Percentiles rank a stretch among this genome's conserved stretches.
These are phyloP conservation scores for Paramormyrops hopkinsi DNA, from an alignment of 2,797 vertebrate genomes.

Conservation along the genomic window DNA sequence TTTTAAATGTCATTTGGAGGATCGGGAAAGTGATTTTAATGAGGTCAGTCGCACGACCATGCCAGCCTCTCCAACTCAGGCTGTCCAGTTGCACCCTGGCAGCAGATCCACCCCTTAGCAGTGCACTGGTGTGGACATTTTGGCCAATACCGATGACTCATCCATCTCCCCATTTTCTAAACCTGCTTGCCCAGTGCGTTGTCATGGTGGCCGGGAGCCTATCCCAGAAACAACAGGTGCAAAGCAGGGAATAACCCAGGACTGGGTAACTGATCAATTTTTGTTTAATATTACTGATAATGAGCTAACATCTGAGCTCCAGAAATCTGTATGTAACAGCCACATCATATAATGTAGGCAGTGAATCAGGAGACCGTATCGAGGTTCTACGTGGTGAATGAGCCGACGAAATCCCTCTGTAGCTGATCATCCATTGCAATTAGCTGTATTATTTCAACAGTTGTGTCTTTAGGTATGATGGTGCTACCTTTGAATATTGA, in stretches of 20 bases:
- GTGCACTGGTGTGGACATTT: neutral
- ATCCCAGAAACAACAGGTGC: neutral
- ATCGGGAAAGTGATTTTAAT: conserved; percentile 12
- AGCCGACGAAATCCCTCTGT: neutral
- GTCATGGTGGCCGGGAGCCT: neutral
- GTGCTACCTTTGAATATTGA: neutral
- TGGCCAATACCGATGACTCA: neutral
- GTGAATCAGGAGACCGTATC: neutral
- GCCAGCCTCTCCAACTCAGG: neutral
- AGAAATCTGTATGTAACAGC: neutral
- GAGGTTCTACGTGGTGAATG: neutral
- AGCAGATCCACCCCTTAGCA: neutral
- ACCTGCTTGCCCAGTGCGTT: neutral
- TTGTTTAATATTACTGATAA: neutral
- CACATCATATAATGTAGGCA: neutral
- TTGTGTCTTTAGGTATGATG: neutral
- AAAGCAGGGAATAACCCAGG: neutral
- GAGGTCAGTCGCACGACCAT: neutral
- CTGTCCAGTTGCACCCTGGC: neutral
- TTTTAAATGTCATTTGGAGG: neutral
- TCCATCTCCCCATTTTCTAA: neutral
- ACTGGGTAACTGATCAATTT: neutral
- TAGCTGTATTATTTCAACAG: neutral
- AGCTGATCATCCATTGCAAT: neutral
- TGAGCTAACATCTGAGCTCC: neutral